Percentiles rank a stretch among this genome's conserved stretches.
Conservation (phyloP, 2,113 vertebrate species). For the Ranitomeya variabilis region DNA sequence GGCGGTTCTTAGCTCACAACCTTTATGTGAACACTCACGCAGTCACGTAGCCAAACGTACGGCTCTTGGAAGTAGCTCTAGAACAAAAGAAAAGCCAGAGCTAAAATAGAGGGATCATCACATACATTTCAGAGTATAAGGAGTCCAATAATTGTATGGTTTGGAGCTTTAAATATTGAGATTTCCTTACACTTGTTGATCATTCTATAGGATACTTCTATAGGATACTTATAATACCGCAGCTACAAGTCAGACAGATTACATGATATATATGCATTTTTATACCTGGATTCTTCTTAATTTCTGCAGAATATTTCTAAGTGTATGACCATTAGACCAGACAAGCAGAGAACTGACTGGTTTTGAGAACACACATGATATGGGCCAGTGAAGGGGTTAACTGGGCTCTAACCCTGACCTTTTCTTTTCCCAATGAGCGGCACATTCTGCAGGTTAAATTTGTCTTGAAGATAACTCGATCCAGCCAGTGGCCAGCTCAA, state of each 20-base stretch:
- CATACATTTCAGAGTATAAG: background rate
- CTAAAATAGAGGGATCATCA: background rate
- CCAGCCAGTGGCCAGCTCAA: conserved; percentile 43
- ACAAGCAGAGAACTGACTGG: background rate
- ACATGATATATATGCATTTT: too few relatives aligned
- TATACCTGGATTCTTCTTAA: background rate
- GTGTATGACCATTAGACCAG: background rate
- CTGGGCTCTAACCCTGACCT: conserved; percentile 50
- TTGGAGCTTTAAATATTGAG: too few relatives aligned
- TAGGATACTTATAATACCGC: too few relatives aligned
- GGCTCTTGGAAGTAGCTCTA: background rate
- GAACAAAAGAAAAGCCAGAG: background rate
- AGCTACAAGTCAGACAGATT: too few relatives aligned
- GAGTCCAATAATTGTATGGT: too few relatives aligned
- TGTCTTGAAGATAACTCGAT: conserved; percentile 58
- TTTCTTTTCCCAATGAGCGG: conserved; percentile 54
- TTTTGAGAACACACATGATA: conserved; percentile 14
- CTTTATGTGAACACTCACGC: background rate
- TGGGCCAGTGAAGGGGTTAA: conserved; percentile 36
- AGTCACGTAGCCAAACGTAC: background rate
- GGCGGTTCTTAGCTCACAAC: background rate
- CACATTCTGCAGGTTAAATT: conserved; percentile 58
- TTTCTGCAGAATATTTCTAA: background rate
- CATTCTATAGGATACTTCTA: too few relatives aligned
- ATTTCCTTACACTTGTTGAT: too few relatives aligned